These are phyloP conservation scores for Oikopleura vanhoeffeni DNA, from an alignment of 23 tunicate species.

Conservation along the genomic window DNA sequence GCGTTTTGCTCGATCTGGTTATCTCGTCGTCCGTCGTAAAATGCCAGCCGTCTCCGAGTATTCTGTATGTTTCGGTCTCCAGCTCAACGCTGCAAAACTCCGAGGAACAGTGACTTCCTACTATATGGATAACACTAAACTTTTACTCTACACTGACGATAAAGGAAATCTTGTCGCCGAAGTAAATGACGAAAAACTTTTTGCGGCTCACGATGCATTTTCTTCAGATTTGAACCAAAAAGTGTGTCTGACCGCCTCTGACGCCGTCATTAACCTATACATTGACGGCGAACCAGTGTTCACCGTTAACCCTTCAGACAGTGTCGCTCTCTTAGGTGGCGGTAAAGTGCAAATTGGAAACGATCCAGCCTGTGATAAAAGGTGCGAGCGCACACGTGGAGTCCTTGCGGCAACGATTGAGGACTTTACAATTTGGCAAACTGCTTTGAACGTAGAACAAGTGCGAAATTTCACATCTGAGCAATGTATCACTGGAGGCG, in stretches of 20 bases:
- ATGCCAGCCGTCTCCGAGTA: not conserved
- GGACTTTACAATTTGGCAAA: not conserved
- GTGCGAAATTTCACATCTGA: not conserved
- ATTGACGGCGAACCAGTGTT: not conserved
- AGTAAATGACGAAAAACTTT: too few species aligned
- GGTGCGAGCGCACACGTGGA: not conserved
- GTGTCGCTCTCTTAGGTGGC: not conserved
- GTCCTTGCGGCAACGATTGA: not conserved
- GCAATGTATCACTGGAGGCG: not conserved
- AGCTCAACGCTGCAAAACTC: not conserved
- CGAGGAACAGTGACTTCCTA: not conserved
- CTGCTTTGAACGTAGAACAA: not conserved
- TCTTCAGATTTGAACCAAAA: too few species aligned
- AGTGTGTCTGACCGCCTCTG: too few species aligned
- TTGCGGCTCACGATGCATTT: too few species aligned
- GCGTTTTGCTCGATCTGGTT: not conserved
- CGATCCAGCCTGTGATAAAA: not conserved
- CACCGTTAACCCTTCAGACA: not conserved
- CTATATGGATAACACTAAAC: not conserved
- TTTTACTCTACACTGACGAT: not conserved
- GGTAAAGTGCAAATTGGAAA: not conserved
- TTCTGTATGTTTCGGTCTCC: not conserved
- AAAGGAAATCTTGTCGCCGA: too few species aligned
- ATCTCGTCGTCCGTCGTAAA: not conserved
- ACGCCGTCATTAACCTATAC: not conserved